phyloP scores from a whole-genome alignment of 2,797 vertebrate genomes.

The Mormyrops boulengeri region DNA sequence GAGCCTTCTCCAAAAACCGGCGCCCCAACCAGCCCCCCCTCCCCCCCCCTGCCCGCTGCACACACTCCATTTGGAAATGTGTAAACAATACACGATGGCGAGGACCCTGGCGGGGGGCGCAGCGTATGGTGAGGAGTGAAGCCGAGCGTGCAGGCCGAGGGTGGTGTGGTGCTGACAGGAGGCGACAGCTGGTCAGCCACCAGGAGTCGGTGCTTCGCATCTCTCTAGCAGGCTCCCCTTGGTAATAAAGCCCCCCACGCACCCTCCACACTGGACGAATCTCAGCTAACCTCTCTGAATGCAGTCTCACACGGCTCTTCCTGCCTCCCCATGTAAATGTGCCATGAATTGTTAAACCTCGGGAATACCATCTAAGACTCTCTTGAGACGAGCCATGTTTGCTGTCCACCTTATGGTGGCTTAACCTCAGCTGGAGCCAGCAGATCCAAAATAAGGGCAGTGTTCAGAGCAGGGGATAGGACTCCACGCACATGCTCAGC shows the following conservation, averaged over 20 bases:
- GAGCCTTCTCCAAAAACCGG: background rate
- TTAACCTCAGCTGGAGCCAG: background rate
- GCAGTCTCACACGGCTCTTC: background rate
- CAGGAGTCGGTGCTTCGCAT: background rate
- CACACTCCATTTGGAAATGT: background rate
- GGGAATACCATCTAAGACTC: background rate
- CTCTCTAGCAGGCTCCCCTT: background rate
- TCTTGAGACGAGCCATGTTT: background rate
- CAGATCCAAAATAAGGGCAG: background rate
- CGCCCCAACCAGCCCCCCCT: background rate
- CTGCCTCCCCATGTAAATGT: background rate
- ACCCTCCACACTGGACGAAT: background rate
- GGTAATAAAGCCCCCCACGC: background rate
- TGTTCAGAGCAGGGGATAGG: background rate
- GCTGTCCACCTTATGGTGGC: background rate
- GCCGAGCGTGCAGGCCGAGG: background rate
- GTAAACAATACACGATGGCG: background rate
- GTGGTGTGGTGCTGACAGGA: background rate
- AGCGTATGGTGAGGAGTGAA: background rate
- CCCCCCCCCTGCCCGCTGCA: background rate
- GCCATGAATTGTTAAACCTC: background rate
- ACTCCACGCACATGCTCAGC: background rate
- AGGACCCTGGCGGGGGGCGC: background rate
- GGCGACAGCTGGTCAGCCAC: constrained; percentile 6
- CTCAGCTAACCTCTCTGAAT: background rate